Evolutionary conservation across 2,888 invertebrate genomes (phyloP), one percentile per base, ranked within the genome.

Genomic region (Tinea trinotella): DNA sequence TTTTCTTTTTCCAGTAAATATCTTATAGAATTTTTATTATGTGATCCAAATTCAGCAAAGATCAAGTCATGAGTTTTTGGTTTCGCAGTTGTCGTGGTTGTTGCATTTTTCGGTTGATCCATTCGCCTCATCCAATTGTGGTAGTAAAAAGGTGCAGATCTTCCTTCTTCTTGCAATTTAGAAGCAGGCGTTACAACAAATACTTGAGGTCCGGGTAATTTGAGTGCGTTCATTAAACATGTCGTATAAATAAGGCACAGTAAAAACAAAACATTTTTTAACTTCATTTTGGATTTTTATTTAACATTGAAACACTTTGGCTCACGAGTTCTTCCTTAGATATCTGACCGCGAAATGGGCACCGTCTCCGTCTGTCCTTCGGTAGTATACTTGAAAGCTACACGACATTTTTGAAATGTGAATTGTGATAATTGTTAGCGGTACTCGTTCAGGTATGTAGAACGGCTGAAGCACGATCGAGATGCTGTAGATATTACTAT

Each of bases 361-460:
- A 57, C 59, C 60, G 64, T 61, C 53, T 54, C 55, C 56, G 54
- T 59, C 58, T 55, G 56, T 57, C 56, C 55, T 54, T 46, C 56
- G 54, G 57, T 59, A 56, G 52, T 52, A 56, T 55, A 57, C 54
- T 54, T 61, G 60, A 59, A 44, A 52, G 19, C 17, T 46, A 4
- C 17, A 10, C 40, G 22, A 35, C 35, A 61, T 60, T 60, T 59
- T n/a, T 57, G 59, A 61, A 67, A 68, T 72, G 65, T 65, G 80
- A 82, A 68, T 71, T 73, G 71, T 67, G 83, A 72, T 84, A 85
- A 85, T 84, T 85, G 66, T 65, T 83, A 76, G 77, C 85, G 85
- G 85, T 83, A 80, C 74, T 66, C 46, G 46, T 3, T n/a, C 56
- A 53, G 61, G 67, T 71, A 82, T 79, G 76, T 84, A 61, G 84